Conservation (phyloP, 2,113 vertebrate species). For the Dryoscopus gambensis region DNA sequence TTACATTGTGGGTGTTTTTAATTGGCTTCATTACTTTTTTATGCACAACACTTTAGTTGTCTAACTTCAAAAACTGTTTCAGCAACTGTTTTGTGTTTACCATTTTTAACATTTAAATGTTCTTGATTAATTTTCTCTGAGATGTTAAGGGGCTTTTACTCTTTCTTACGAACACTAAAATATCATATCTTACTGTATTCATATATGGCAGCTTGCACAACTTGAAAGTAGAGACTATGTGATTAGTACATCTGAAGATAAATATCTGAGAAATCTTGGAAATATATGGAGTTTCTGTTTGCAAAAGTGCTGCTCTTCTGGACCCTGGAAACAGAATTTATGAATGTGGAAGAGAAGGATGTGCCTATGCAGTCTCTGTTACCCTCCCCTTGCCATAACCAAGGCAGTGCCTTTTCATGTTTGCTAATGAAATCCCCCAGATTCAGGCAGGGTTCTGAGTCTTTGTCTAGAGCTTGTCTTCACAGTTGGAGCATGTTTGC, state of each 20-base stretch:
- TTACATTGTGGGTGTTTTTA: not conserved
- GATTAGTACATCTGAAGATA: not conserved
- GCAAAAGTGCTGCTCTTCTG: not conserved
- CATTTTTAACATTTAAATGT: not conserved
- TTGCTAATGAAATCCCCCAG: not conserved
- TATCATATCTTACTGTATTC: not conserved
- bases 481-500: not conserved
- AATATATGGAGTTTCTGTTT: not conserved
- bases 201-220: not conserved
- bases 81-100: not conserved
- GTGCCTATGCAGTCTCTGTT: not conserved
- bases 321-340: not conserved
- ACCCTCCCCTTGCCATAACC: not conserved
- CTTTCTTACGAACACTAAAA: not conserved
- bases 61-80: not conserved
- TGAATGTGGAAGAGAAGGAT: not conserved
- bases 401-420: not conserved
- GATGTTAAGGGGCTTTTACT: not conserved
- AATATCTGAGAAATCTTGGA: not conserved
- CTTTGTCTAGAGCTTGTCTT: not conserved
- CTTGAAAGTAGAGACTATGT: not conserved
- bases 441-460: not conserved
- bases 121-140: not conserved
- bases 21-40: not conserved
- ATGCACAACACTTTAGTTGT: not conserved